Conservation (phyloP, 2,888 invertebrate genomes). For the Hirtodrosophila trivittata region DNA sequence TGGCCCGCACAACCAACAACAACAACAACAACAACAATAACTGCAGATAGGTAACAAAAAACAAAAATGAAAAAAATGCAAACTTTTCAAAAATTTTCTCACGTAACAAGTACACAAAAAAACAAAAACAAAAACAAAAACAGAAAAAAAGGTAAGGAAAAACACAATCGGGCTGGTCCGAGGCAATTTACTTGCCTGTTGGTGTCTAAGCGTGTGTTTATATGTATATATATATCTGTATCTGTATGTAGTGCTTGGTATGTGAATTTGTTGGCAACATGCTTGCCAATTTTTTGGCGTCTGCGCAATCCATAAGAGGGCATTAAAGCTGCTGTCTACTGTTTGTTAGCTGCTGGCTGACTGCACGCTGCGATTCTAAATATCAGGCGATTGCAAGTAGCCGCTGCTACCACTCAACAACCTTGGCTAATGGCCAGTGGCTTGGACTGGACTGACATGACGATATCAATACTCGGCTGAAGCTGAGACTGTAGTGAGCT, state of each 20-base stretch:
- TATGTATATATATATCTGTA: slow-evolving; percentile 17
- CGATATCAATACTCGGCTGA: slow-evolving; percentile 59
- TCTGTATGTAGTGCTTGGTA: slow-evolving; percentile 8
- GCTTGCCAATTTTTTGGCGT: slow-evolving; percentile 73
- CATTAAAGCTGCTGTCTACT: slow-evolving; percentile 51
- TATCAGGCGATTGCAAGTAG: slow-evolving; percentile 74
- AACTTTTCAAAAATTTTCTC: slow-evolving; percentile 71
- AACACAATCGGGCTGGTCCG: slow-evolving; percentile 54
- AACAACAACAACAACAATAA: slow-evolving; percentile 28
- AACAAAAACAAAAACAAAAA: slow-evolving; percentile 26
- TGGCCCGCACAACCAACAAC: slow-evolving; percentile 29
- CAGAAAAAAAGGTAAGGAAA: slow-evolving; percentile 28
- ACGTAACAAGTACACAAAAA: slow-evolving; percentile 75
- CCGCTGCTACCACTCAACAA: slow-evolving; percentile 53
- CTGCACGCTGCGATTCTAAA: slow-evolving; percentile 57
- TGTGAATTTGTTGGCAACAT: slow-evolving; percentile 58
- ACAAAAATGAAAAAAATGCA: slow-evolving; percentile 49
- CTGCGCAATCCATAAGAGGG: slow-evolving; percentile 76
- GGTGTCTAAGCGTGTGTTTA: slow-evolving; percentile 40
- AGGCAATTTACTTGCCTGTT: slow-evolving; percentile 57
- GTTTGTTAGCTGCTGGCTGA: slow-evolving; percentile 20
- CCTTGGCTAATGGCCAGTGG: slow-evolving; percentile 73
- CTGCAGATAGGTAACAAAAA: too few relatives aligned
- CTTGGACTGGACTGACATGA: slow-evolving; percentile 59
- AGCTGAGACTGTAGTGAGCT: slow-evolving; percentile 18